Percentiles rank a stretch among this genome's conserved stretches.
Evolutionary conservation across 30 jellyfish, hydroid and myxozoan genomes (phyloP).

Genomic region (Chironex yamaguchii): DNA sequence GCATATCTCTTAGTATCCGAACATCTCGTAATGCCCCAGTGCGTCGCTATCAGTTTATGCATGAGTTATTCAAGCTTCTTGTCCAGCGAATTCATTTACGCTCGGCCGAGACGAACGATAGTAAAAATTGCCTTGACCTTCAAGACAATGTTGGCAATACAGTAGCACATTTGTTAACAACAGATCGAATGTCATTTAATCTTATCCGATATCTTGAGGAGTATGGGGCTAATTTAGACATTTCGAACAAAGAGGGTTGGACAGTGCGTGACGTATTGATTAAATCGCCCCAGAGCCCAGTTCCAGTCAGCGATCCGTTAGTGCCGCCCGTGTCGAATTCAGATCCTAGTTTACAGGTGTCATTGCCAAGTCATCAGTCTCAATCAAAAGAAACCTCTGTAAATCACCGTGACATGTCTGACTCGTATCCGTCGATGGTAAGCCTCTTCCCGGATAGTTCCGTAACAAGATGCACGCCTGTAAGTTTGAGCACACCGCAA

Average conservation of each 20-base stretch:
- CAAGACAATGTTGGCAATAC: background rate
- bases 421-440: background rate
- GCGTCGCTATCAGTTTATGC: background rate
- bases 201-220: background rate
- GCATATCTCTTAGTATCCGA: background rate
- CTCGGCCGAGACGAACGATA: background rate
- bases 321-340: background rate
- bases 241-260: background rate
- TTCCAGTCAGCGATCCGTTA: background rate
- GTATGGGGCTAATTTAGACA: background rate
- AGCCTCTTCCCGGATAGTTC: background rate
- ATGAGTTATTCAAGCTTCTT: background rate
- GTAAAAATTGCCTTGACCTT: background rate
- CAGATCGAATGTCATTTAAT: background rate
- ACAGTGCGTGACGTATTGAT: background rate
- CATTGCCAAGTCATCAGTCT: background rate
- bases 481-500: background rate
- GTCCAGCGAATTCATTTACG: background rate
- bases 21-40: background rate
- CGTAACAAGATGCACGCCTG: background rate
- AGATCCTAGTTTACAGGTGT: background rate
- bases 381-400: background rate
- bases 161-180: background rate
- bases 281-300: background rate
- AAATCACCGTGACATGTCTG: background rate